Percentiles rank a stretch among this genome's conserved stretches.
Evolutionary conservation across 2,113 vertebrate genomes (phyloP).

Genomic region (Gnathonemus echidnorhynchus): DNA sequence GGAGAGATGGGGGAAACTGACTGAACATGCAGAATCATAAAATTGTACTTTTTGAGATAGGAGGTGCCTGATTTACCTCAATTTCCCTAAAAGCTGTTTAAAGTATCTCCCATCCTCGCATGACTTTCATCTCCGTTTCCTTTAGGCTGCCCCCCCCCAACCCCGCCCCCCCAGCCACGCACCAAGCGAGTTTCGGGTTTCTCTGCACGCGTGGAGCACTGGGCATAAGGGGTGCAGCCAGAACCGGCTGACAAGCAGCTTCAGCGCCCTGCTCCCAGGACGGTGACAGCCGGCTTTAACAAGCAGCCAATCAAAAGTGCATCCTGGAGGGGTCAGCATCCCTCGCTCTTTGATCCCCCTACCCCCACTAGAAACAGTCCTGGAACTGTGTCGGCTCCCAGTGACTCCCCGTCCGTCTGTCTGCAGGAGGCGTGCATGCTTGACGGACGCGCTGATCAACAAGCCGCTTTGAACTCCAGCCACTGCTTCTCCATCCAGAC

Average conservation of each 20-base stretch:
- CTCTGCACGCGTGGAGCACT: background rate
- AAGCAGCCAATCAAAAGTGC: constrained; percentile 65
- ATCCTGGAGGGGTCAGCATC: constrained; percentile 66
- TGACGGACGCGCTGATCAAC: constrained; percentile 86
- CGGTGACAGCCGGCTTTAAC: constrained; percentile 66
- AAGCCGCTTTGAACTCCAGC: constrained; percentile 84
- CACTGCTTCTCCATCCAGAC: constrained; percentile 70
- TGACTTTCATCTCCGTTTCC: background rate
- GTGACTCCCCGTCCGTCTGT: constrained; percentile 36
- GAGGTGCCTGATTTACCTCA: background rate
- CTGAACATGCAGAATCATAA: background rate
- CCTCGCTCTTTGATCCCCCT: constrained; percentile 68
- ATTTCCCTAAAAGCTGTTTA: background rate
- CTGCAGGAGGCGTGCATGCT: constrained; percentile 51
- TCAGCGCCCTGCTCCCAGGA: constrained; percentile 36
- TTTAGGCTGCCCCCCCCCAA: background rate
- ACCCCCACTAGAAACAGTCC: background rate
- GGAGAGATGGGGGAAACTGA: background rate
- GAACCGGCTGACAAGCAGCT: constrained; percentile 39
- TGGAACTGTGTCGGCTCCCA: background rate
- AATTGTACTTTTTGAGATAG: background rate
- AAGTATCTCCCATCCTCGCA: background rate
- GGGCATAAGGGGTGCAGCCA: constrained; percentile 31
- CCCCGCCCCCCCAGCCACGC: background rate
- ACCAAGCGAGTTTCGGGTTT: background rate